These are phyloP conservation scores for Malurus splendens DNA, from an alignment of 2,797 vertebrate genomes.

Conservation along the genomic window DNA sequence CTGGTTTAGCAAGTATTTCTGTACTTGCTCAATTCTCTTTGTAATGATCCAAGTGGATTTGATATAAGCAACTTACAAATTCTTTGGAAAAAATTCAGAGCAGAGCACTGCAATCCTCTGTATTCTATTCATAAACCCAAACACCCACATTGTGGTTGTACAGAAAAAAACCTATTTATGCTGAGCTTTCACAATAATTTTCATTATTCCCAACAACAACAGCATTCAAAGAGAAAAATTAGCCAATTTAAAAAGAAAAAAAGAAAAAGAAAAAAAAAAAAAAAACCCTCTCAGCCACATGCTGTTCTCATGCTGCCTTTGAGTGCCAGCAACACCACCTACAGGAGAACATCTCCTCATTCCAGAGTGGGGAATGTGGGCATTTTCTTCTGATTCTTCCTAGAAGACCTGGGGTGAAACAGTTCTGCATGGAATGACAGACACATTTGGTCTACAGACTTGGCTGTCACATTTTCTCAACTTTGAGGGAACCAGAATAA, in stretches of 20 bases:
- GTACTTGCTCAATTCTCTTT: not conserved
- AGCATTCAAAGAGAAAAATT: not conserved
- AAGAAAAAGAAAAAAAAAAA: not conserved
- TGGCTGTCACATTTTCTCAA: not conserved
- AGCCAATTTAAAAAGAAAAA: not conserved
- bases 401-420: not conserved
- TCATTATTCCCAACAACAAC: not conserved
- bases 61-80: not conserved
- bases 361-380: not conserved
- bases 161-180: not conserved
- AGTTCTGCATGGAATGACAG: not conserved
- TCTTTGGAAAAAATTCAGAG: not conserved
- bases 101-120: not conserved
- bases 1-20: not conserved
- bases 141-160: not conserved
- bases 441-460: not conserved
- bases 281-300: fast-evolving
- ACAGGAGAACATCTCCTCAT: not conserved
- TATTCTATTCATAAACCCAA: not conserved
- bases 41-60: not conserved
- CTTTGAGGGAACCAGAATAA: not conserved
- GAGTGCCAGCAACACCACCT: not conserved
- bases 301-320: not conserved
- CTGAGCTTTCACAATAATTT: not conserved
- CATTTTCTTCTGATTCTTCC: not conserved